Percentiles rank a stretch among this genome's conserved stretches.
phyloP scores from a whole-genome alignment of 1,140 invertebrate species.

The Sarcophaga peregrina region DNA sequence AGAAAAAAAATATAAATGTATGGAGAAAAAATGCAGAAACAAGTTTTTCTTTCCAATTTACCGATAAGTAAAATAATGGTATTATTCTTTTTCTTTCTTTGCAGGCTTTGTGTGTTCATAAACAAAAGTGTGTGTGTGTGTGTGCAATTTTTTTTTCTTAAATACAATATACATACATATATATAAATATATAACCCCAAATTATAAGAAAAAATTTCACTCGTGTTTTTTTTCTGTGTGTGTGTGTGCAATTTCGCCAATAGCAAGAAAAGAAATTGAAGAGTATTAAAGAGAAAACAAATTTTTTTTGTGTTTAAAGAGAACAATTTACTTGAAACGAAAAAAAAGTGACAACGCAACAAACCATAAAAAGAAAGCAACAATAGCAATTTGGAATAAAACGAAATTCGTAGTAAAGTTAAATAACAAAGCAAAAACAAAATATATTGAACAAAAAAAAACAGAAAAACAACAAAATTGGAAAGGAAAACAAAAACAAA shows the following conservation, averaged over 20 bases:
- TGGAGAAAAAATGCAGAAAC: constrained; percentile 2
- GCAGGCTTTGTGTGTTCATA: background rate
- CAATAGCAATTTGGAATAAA: constrained; percentile 22
- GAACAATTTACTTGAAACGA: background rate
- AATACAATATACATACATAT: background rate
- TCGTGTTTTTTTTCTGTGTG: constrained; percentile 18
- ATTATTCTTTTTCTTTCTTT: background rate
- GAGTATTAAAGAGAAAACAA: background rate
- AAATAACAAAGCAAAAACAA: constrained; percentile 9
- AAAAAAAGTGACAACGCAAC: constrained; percentile 43
- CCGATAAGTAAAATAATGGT: background rate
- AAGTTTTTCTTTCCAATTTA: background rate
- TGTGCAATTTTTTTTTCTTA: background rate
- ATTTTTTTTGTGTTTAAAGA: background rate
- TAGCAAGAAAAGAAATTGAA: background rate
- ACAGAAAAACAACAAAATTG: constrained; percentile 23
- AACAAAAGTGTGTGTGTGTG: background rate
- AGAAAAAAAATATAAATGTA: background rate
- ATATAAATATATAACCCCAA: constrained; percentile 9
- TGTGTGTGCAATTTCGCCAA: constrained; percentile 27
- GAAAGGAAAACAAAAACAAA: constrained; percentile 40
- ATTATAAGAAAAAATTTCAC: constrained; percentile 23
- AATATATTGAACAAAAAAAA: constrained; percentile 12
- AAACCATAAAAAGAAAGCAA: constrained; percentile 21
- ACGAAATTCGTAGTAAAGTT: constrained; percentile 40